These are phyloP conservation scores for Alloscopus bannaensis DNA, from an alignment of 2,888 invertebrate genomes.

Conservation along the genomic window DNA sequence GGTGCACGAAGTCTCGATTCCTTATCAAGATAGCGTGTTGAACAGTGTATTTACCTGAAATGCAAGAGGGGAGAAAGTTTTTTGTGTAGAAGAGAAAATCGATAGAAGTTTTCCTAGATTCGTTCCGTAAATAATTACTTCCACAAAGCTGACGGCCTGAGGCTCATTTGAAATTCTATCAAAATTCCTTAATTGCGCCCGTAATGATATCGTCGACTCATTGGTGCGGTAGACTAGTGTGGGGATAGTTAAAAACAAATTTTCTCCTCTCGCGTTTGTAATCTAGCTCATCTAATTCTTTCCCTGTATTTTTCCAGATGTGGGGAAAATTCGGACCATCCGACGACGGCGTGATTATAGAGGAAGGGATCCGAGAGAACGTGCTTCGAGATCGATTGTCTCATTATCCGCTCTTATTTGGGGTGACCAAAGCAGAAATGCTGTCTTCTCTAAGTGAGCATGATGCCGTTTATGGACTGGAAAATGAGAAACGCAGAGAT, in stretches of 20 bases:
- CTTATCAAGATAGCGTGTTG: too few species aligned
- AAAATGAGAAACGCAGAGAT: slow-evolving; percentile 91
- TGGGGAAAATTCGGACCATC: slow-evolving; percentile 72
- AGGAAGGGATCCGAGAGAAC: slow-evolving; percentile 72
- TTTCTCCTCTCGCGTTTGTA: slow-evolving; percentile 11
- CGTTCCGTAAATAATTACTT: too few species aligned
- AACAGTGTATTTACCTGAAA: too few species aligned
- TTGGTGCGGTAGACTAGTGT: too few species aligned
- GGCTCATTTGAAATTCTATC: slow-evolving; percentile 12
- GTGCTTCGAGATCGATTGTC: slow-evolving; percentile 72
- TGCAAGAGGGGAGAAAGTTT: too few species aligned
- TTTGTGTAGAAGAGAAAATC: background rate
- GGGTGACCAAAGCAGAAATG: slow-evolving; percentile 72
- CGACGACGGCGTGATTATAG: slow-evolving; percentile 72
- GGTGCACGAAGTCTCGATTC: too few species aligned
- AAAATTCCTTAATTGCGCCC: slow-evolving; percentile 58
- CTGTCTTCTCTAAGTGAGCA: slow-evolving; percentile 71
- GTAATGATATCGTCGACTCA: too few species aligned
- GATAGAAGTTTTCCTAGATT: too few species aligned
- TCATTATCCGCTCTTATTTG: slow-evolving; percentile 72
- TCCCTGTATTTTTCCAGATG: slow-evolving; percentile 65
- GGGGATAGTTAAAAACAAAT: slow-evolving; percentile 43
- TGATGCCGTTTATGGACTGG: slow-evolving; percentile 84
- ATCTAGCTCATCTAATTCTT: slow-evolving; percentile 13
- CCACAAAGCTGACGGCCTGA: too few species aligned